Evolutionary conservation across 2,888 invertebrate species (phyloP).

Genomic region (Pammene aurita): DNA sequence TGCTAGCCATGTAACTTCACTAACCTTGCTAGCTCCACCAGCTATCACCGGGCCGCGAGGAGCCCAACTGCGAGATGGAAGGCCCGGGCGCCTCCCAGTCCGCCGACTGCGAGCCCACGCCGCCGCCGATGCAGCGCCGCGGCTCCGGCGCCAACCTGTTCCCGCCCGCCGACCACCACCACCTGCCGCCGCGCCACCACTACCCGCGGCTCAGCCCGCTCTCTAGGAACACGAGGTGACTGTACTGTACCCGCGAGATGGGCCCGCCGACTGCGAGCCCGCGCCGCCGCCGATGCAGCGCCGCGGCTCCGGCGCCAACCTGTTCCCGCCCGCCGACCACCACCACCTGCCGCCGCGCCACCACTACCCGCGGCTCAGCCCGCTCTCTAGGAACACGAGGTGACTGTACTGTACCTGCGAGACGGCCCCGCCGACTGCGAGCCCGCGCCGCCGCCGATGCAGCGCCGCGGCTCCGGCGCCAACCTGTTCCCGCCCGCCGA

Average conservation of each 20-base stretch:
- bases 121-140: conserved; percentile 90
- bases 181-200: background rate
- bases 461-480: too few relatives aligned
- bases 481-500: too few relatives aligned
- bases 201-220: conserved; percentile 86
- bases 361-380: conserved; percentile 86
- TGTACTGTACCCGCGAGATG: too few relatives aligned
- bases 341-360: too few relatives aligned
- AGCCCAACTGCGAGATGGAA: conserved; percentile 92
- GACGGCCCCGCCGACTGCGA: too few relatives aligned
- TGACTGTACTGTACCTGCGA: too few relatives aligned
- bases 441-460: too few relatives aligned
- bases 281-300: too few relatives aligned
- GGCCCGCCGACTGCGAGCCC: too few relatives aligned
- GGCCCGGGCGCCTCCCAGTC: conserved; percentile 96
- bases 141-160: conserved; percentile 65
- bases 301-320: too few relatives aligned
- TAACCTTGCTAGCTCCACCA: conserved; percentile 61
- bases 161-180: background rate
- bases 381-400: too few relatives aligned
- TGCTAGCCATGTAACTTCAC: background rate
- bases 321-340: too few relatives aligned
- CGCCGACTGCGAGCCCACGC: conserved; percentile 96
- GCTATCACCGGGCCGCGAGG: conserved; percentile 93
- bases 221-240: background rate